Percentiles rank a stretch among this genome's conserved stretches.
phyloP scores from a whole-genome alignment of 2,888 invertebrate species.

The Reticulitermes lucifugus region DNA sequence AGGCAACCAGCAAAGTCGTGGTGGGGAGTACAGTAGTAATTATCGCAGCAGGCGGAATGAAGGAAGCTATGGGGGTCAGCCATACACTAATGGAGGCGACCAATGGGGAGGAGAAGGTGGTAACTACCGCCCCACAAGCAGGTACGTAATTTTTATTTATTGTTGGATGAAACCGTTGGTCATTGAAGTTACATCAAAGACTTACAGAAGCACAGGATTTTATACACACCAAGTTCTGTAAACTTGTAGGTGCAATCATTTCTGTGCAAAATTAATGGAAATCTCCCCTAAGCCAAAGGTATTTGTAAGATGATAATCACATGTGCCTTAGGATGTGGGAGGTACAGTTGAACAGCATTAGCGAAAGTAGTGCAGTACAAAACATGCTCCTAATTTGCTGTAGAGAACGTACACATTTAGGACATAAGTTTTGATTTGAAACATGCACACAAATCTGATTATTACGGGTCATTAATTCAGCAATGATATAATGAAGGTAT shows the following conservation, averaged over 20 bases:
- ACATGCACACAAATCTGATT: too few species aligned
- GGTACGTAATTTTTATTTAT: background rate
- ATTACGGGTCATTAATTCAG: too few species aligned
- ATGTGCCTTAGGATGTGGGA: slow-evolving; percentile 48
- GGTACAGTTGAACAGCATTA: slow-evolving; percentile 52
- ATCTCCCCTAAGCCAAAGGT: slow-evolving; percentile 14
- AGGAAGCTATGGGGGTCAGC: slow-evolving; percentile 47
- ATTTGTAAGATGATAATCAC: background rate
- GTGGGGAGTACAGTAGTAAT: slow-evolving; percentile 63
- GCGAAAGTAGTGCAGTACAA: too few species aligned
- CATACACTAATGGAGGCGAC: slow-evolving; percentile 55
- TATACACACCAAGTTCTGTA: too few species aligned
- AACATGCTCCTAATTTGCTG: too few species aligned
- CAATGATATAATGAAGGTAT: too few species aligned
- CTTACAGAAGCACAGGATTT: too few species aligned
- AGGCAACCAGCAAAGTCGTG: slow-evolving; percentile 56
- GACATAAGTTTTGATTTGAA: too few species aligned
- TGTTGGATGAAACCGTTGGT: too few species aligned
- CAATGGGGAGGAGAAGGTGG: slow-evolving; percentile 56
- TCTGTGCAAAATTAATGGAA: slow-evolving; percentile 10
- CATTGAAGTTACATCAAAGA: too few species aligned
- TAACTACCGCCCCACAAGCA: background rate
- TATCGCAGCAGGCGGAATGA: slow-evolving; percentile 34
- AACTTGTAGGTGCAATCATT: background rate
- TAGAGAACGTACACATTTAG: too few species aligned